Conservation (phyloP, 2,888 invertebrate genomes). For the Cataglyphis livida region DNA sequence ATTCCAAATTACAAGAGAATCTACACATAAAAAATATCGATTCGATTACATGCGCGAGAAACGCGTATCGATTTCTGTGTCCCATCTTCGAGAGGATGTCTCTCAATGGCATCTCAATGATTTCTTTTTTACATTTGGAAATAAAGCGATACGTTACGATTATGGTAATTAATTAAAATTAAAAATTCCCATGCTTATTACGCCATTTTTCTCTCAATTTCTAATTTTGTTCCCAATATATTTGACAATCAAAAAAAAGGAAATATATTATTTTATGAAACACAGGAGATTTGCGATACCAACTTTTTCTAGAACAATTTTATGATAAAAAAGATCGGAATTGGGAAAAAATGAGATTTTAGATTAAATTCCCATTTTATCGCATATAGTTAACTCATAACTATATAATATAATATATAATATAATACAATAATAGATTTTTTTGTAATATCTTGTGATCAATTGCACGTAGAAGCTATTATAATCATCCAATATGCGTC, state of each 20-base stretch:
- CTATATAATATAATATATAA: neutral
- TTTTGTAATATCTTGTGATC: neutral
- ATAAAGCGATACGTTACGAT: constrained; percentile 4
- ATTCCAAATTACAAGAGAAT: constrained; percentile 24
- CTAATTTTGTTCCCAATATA: neutral
- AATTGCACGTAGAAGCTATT: constrained; percentile 7
- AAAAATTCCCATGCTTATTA: constrained; percentile 7
- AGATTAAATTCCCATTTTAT: neutral
- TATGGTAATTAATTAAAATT: constrained; percentile 18
- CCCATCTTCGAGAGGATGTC: neutral
- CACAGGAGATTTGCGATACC: neutral
- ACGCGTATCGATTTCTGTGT: constrained; percentile 16
- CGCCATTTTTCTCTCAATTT: constrained; percentile 13
- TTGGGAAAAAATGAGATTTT: neutral
- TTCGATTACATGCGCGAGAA: constrained; percentile 34
- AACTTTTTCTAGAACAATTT: neutral
- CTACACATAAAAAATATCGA: neutral
- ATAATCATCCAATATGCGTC: constrained; percentile 1
- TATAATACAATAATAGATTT: constrained; percentile 9
- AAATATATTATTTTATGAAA: neutral
- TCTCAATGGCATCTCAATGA: neutral
- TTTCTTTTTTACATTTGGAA: constrained; percentile 2
- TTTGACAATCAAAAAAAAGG: neutral
- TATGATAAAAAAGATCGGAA: neutral
- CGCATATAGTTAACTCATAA: neutral